A percentile compares a stretch with the other conserved stretches of the same genome.
Evolutionary conservation across 2,888 invertebrate genomes (phyloP).

Genomic region (Lamellibrachia columna): DNA sequence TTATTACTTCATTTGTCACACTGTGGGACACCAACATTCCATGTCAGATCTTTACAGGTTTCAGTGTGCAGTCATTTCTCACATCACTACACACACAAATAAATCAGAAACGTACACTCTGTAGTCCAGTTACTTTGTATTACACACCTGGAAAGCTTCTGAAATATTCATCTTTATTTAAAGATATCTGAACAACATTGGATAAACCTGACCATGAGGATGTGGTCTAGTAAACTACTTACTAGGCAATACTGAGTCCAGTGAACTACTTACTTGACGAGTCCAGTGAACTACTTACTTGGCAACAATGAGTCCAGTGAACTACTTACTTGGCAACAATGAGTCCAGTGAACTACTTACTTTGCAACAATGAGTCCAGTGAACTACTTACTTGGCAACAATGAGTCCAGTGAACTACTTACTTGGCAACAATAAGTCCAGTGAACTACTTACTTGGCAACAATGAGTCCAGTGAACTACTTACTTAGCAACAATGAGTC

Average conservation of each 20-base stretch:
- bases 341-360: conserved; percentile 54
- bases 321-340: too few species aligned
- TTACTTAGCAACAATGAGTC: conserved; percentile 72
- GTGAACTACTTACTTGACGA: too few species aligned
- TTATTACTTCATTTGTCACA: conserved; percentile 13
- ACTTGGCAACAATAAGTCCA: conserved; percentile 74
- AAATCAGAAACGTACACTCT: neutral
- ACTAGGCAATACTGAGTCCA: too few species aligned
- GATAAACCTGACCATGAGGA: too few species aligned
- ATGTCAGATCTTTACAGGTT: neutral
- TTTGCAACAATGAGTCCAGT: conserved; percentile 74
- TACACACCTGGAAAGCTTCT: too few species aligned
- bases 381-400: conserved; percentile 72
- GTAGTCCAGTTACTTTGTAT: too few species aligned
- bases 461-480: conserved; percentile 72
- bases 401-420: conserved; percentile 72
- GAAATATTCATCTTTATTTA: too few species aligned
- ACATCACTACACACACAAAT: neutral
- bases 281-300: too few species aligned
- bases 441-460: conserved; percentile 73
- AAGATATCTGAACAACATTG: too few species aligned
- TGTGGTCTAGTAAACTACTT: too few species aligned
- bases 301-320: too few species aligned
- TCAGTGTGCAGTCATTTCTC: neutral
- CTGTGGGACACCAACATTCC: neutral